These are phyloP conservation scores for Platycheirus rosarum DNA, from an alignment of 2,888 invertebrate species.

Conservation along the genomic window DNA sequence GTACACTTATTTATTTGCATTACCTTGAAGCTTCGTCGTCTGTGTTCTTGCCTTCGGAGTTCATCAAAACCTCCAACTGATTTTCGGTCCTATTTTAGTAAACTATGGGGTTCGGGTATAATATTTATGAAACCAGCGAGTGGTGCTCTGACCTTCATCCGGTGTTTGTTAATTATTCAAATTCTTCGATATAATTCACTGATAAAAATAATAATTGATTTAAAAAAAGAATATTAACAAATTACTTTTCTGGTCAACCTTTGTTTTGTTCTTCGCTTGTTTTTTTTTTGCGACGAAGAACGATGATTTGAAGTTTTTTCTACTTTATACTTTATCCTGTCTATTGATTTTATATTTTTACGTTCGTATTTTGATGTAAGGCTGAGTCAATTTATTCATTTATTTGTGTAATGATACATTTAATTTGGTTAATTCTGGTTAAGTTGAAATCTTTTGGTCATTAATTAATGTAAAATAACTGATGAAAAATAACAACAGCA, in stretches of 20 bases:
- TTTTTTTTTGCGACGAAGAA: conserved; percentile 40
- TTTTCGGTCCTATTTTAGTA: conserved; percentile 27
- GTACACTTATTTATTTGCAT: conserved; percentile 29
- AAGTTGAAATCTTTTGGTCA: conserved; percentile 10
- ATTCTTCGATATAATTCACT: not conserved
- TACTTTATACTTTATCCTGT: conserved; percentile 20
- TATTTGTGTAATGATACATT: not conserved
- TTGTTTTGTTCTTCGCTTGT: conserved; percentile 63
- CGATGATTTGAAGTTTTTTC: conserved; percentile 67
- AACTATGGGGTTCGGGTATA: conserved; percentile 3
- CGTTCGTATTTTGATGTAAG: not conserved
- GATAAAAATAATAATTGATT: not conserved
- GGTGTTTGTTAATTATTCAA: not conserved
- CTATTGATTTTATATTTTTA: conserved; percentile 70
- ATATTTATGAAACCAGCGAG: not conserved
- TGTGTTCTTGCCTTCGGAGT: conserved; percentile 82
- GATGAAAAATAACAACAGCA: conserved; percentile 58
- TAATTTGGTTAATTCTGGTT: not conserved
- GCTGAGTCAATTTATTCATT: conserved; percentile 1
- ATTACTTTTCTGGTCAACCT: conserved; percentile 32
- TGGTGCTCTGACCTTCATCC: conserved; percentile 28
- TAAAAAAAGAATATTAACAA: not conserved
- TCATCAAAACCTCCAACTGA: conserved; percentile 80
- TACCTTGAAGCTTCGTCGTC: conserved; percentile 84
- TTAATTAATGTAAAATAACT: conserved; percentile 41